Percentiles rank a stretch among this genome's conserved stretches.
phyloP scores from a whole-genome alignment of 2,888 invertebrate genomes.

The Chrysolina oricalcia region DNA sequence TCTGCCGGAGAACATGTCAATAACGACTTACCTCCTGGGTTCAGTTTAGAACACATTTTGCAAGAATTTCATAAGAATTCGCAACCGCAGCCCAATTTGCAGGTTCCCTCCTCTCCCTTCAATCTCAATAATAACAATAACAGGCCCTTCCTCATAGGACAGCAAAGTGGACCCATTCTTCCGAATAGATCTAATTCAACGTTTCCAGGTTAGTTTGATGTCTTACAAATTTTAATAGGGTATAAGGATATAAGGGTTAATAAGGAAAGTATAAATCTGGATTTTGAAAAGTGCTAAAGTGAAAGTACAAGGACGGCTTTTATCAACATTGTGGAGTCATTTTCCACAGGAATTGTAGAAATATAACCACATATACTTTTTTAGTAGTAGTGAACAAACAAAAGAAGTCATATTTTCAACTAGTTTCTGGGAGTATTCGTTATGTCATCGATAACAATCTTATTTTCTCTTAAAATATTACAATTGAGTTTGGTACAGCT shows the following conservation, averaged over 20 bases:
- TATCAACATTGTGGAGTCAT: too few species aligned
- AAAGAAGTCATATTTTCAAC: too few species aligned
- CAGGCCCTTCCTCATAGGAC: slow-evolving; percentile 61
- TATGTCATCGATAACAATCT: too few species aligned
- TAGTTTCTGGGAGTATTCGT: too few species aligned
- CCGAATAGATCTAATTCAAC: slow-evolving; percentile 63
- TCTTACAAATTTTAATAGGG: not conserved
- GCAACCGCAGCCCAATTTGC: slow-evolving; percentile 49
- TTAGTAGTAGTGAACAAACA: too few species aligned
- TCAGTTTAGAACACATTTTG: slow-evolving; percentile 67
- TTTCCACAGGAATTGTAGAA: too few species aligned
- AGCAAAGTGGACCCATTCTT: slow-evolving; percentile 61
- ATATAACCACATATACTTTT: too few species aligned
- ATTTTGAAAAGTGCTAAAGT: not conserved
- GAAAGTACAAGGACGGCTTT: too few species aligned
- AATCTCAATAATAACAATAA: slow-evolving; percentile 52
- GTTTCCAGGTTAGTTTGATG: slow-evolving; percentile 60
- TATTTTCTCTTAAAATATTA: too few species aligned
- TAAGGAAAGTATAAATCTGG: slow-evolving; percentile 17
- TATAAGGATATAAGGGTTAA: too few species aligned
- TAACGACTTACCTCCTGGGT: slow-evolving; percentile 60
- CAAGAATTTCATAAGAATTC: slow-evolving; percentile 67
- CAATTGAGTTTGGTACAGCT: too few species aligned
- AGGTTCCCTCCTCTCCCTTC: slow-evolving; percentile 43
- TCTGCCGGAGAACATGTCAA: slow-evolving; percentile 45